phyloP scores from a whole-genome alignment of 1,140 invertebrate species.

The Notospermus geniculatus region DNA sequence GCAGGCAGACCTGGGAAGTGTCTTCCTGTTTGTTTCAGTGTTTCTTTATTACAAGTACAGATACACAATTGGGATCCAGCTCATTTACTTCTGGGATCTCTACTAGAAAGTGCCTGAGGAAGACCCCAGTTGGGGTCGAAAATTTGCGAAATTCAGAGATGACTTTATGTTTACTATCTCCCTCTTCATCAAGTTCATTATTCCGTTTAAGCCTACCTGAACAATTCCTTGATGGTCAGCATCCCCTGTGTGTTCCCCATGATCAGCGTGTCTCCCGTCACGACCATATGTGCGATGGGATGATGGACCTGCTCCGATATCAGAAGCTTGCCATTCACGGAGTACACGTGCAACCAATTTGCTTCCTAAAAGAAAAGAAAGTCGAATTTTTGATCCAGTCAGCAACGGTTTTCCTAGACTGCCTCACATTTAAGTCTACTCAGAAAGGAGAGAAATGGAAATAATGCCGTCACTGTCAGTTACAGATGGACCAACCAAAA shows the following conservation, averaged over 20 bases:
- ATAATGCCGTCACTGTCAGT: constrained; percentile 20
- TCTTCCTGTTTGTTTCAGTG: neutral
- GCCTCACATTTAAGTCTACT: too few relatives aligned
- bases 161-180: too few relatives aligned
- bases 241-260: constrained; percentile 57
- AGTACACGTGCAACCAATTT: constrained; percentile 61
- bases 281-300: constrained; percentile 45
- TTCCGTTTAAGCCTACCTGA: constrained; percentile 43
- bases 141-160: too few relatives aligned
- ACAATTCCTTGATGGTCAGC: constrained; percentile 56
- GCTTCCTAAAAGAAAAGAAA: constrained; percentile 35
- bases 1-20: too few relatives aligned
- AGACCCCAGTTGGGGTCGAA: too few relatives aligned
- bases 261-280: constrained; percentile 44
- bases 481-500: too few relatives aligned
- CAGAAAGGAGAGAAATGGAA: neutral
- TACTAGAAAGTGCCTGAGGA: too few relatives aligned
- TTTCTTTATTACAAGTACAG: neutral
- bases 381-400: neutral
- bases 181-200: too few relatives aligned
- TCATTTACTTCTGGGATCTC: too few relatives aligned
- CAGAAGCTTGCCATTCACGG: constrained; percentile 63
- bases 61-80: too few relatives aligned
- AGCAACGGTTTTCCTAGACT: too few relatives aligned
- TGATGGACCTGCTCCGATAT: constrained; percentile 58